phyloP scores from a whole-genome alignment of 1,140 invertebrate species.

The Cephus cinctus region DNA sequence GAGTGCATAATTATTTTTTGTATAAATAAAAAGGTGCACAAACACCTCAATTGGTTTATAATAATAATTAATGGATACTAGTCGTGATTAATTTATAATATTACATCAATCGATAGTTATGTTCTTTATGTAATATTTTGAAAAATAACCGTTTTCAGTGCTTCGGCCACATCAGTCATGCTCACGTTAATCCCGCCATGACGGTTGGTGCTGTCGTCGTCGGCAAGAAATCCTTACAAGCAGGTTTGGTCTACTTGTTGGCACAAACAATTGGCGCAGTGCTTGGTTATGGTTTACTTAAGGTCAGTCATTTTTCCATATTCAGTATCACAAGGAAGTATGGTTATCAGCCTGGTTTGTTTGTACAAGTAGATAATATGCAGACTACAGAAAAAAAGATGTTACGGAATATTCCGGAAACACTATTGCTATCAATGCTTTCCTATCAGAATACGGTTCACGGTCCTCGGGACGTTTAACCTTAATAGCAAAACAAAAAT shows the following conservation, averaged over 20 bases:
- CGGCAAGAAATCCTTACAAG: conserved; percentile 62
- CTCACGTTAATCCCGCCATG: conserved; percentile 76
- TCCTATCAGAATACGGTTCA: no score
- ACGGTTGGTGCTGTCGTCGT: conserved; percentile 68
- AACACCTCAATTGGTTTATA: no score
- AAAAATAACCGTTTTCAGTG: conserved; percentile 37
- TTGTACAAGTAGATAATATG: no score
- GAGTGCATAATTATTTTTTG: no score
- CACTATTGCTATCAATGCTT: no score
- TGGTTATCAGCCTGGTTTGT: no score
- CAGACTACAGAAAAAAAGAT: no score
- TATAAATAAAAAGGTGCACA: no score
- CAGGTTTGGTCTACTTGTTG: conserved; percentile 68
- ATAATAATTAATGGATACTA: not conserved
- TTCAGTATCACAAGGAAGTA: no score
- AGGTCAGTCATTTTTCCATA: conserved; percentile 43
- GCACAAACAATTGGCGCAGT: conserved; percentile 70
- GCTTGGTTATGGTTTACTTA: conserved; percentile 65
- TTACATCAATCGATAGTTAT: not conserved
- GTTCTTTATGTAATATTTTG: not conserved
- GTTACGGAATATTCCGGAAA: no score
- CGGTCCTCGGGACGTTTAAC: no score
- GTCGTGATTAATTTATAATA: not conserved
- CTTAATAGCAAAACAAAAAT: no score
- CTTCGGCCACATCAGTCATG: conserved; percentile 62